Evolutionary conservation across 2,888 invertebrate genomes (phyloP), one percentile per base, ranked within the genome.

Genomic region (Nebria salina): DNA sequence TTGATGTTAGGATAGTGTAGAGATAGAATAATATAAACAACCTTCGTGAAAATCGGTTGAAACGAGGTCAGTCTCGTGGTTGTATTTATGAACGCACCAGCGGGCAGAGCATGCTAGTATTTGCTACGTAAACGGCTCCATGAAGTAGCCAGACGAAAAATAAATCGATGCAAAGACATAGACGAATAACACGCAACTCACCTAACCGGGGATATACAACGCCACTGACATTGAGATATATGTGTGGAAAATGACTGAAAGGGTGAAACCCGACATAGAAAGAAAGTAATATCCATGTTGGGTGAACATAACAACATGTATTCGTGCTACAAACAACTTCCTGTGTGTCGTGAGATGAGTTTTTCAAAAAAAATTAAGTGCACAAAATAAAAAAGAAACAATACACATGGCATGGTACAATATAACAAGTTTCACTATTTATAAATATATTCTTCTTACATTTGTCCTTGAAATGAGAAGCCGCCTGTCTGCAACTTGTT

Each of bases 121-220:
- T 54, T 54, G 54, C 54, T 54, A 54, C 54, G 54, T 54, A 34
- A 70, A 70, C 70, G 34, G 25, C 70, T 70, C 70, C 70, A 70
- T 70, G 13, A 1, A 34, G 42, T 68, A 34, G 15, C 8, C 66
- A 66, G 65, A 42, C 68, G 79, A 74, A 79, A 79, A 79, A 79
- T 79, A 79, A 75, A 79, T 79, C 79, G 79, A 79, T 79, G 74
- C 41, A 73, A 79, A 74, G 79, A 68, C 79, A 79, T 79, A 79
- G 79, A 79, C 68, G 68, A 75, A 79, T 75, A 75, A 79, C 74
- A 75, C 66, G 68, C 42, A 78, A 72, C 73, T 65, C 73, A 65
- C 73, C 73, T 41, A 64, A 42, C 41, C 65, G 25, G 70, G 70
- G 7, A 20, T 70, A 70, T 11, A 41, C 77, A 73, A 43, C 25